These are phyloP conservation scores for Propithecus coquereli DNA, from an alignment of 2,113 vertebrate genomes.

Conservation along the genomic window DNA sequence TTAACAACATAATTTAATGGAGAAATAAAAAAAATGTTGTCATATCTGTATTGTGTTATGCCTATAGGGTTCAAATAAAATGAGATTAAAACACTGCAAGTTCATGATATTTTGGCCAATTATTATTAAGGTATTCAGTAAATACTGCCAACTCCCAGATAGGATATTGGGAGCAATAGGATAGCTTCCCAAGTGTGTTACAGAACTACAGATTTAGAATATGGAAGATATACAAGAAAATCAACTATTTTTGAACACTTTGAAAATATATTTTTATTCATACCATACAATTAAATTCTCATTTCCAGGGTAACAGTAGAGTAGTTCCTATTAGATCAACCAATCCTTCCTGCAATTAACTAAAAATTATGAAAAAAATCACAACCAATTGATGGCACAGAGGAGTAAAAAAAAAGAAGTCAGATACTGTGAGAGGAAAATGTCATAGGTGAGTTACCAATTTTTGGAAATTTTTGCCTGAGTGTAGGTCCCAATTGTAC, in stretches of 20 bases:
- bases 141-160: neutral
- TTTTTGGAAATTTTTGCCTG: neutral
- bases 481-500: neutral
- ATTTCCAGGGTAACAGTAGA: neutral
- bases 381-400: neutral
- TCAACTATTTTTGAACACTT: neutral
- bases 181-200: neutral
- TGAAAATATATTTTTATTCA: neutral
- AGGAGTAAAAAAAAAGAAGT: neutral
- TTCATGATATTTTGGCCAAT: slow-evolving; percentile 25
- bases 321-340: neutral
- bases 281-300: neutral
- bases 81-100: slow-evolving; percentile 17
- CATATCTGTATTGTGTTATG: slow-evolving; percentile 27
- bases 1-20: slow-evolving; percentile 61
- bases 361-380: neutral
- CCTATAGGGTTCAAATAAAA: slow-evolving; percentile 31
- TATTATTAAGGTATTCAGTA: neutral
- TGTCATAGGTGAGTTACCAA: neutral
- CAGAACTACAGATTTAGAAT: neutral
- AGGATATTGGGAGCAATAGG: neutral
- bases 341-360: neutral
- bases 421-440: neutral
- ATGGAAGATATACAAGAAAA: neutral
- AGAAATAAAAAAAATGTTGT: slow-evolving; percentile 39